Evolutionary conservation across 2,888 invertebrate genomes (phyloP).

Genomic region (Alloplasta piceator): DNA sequence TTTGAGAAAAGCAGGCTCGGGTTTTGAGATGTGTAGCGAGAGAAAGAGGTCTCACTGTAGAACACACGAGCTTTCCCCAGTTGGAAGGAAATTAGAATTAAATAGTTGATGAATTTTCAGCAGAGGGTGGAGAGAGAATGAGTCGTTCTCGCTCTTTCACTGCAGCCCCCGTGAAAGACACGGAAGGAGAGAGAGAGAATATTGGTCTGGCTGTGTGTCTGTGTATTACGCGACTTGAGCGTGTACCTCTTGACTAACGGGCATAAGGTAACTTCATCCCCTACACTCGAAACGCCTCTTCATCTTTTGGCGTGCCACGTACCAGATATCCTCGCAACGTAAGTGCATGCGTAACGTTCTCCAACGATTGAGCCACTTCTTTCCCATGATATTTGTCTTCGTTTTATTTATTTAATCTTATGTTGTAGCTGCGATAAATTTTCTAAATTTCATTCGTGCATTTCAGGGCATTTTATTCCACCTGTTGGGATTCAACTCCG

Average conservation of each 20-base stretch:
- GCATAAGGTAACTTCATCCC: slow-evolving; percentile 62
- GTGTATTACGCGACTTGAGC: slow-evolving; percentile 22
- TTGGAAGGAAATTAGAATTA: slow-evolving; percentile 81
- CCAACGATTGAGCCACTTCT: too few species aligned
- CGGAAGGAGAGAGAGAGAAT: slow-evolving; percentile 32
- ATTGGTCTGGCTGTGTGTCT: neutral
- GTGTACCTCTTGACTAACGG: slow-evolving; percentile 49
- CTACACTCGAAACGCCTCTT: slow-evolving; percentile 55
- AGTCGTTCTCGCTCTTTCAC: slow-evolving; percentile 57
- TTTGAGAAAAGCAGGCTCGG: slow-evolving; percentile 26
- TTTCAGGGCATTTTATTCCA: too few species aligned
- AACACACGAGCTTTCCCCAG: slow-evolving; percentile 47
- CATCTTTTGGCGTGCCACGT: neutral
- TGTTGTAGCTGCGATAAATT: too few species aligned
- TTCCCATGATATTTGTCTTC: too few species aligned
- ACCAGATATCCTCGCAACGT: neutral
- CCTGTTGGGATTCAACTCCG: too few species aligned
- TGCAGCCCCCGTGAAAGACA: slow-evolving; percentile 29
- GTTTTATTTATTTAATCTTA: too few species aligned
- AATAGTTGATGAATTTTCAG: slow-evolving; percentile 82
- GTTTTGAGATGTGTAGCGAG: slow-evolving; percentile 16
- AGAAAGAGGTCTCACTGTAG: slow-evolving; percentile 35
- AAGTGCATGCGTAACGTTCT: too few species aligned
- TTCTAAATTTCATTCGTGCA: too few species aligned
- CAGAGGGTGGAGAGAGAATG: slow-evolving; percentile 60